A percentile compares a stretch with the other conserved stretches of the same genome.
Conservation (phyloP, 2,113 vertebrate genomes). For the Physeter macrocephalus region DNA sequence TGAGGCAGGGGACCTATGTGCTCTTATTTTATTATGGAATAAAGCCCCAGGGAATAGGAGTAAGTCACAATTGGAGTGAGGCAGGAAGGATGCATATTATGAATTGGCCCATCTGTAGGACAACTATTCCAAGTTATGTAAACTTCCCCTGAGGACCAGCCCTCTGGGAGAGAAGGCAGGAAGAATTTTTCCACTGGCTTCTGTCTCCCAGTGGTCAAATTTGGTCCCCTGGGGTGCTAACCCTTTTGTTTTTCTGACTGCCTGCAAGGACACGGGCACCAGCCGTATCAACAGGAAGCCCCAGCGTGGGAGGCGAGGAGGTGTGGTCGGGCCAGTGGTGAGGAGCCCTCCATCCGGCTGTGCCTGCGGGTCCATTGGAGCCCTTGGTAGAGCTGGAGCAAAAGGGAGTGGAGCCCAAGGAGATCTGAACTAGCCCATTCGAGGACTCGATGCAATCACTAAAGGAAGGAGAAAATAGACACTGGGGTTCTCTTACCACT, state of each 20-base stretch:
- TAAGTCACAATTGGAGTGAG: neutral
- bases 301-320: neutral
- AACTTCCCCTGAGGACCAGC: neutral
- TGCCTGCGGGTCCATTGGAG: neutral
- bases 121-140: rapidly evolving
- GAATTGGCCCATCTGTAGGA: rapidly evolving
- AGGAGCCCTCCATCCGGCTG: rapidly evolving
- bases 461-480: neutral
- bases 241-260: neutral
- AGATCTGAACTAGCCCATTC: rapidly evolving
- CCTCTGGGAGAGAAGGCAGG: neutral
- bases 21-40: neutral
- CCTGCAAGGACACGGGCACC: neutral
- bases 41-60: neutral
- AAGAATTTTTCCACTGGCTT: neutral
- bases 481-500: neutral
- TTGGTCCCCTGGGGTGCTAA: neutral
- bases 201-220: neutral
- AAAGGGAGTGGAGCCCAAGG: neutral
- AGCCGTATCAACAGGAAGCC: neutral
- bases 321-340: rapidly evolving
- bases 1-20: neutral
- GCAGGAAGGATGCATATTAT: rapidly evolving
- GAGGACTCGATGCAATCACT: neutral
- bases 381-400: neutral